phyloP scores from a whole-genome alignment of 2,888 invertebrate genomes.

The Scrobipalpa atriplicella region DNA sequence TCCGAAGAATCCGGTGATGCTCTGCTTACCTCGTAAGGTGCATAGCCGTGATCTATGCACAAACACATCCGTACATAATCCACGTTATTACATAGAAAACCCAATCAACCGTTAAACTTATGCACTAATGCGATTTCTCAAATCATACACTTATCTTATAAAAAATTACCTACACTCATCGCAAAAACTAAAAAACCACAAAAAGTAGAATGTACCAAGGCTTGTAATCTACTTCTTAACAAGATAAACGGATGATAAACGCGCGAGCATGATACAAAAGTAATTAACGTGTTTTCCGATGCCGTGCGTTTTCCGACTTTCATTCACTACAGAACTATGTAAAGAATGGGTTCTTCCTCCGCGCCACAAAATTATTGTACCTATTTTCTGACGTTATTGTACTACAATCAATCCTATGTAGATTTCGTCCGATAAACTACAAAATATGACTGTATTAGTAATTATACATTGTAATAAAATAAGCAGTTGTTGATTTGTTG shows the following conservation, averaged over 20 bases:
- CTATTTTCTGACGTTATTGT: neutral
- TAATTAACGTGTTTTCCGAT: constrained; percentile 52
- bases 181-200: constrained; percentile 2
- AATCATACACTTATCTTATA: neutral
- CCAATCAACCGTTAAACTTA: neutral
- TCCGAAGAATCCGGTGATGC: no score
- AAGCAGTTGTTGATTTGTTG: no score
- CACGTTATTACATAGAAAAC: constrained; percentile 15
- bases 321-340: constrained; percentile 43
- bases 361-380: neutral
- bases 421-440: no score
- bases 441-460: no score
- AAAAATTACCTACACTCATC: constrained; percentile 18
- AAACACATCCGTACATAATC: neutral
- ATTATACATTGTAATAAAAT: no score
- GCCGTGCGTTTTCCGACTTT: no score
- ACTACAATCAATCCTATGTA: no score
- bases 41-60: no score
- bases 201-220: constrained; percentile 7
- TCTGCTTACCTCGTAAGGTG: no score
- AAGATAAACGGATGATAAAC: neutral
- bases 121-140: neutral
- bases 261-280: constrained; percentile 31
- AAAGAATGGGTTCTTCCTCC: neutral
- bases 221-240: constrained; percentile 15